Evolutionary conservation across 1,140 invertebrate species (phyloP), one percentile per base, ranked within the genome.

Genomic region (Brachionus plicatilis): DNA sequence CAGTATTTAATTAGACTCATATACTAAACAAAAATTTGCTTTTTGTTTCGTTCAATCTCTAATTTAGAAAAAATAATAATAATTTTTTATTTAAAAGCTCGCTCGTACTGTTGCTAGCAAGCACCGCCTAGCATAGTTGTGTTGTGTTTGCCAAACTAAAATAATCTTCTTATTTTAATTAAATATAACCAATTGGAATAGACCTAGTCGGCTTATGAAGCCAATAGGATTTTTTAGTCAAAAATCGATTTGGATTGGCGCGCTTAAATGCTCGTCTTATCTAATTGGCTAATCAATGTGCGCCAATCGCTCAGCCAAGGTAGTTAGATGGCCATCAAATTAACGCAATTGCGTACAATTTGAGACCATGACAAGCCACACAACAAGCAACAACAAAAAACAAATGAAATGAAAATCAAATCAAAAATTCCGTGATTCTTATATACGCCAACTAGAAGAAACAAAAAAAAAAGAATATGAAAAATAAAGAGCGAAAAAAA

Each of bases 1-100:
- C 72, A 76, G 72, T 76, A 76, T 76, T 76, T 76, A 76, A 76
- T 76, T 76, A 76, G 45, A 47, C 45, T 76, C 72, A 76, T 75
- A 75, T 43, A 29, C 8, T n/a, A 47, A 47, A 47, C 14, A 47
- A 47, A n/a, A 56, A 56, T 72, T 72, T 72, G 29, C 37, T 72
- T 72, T 41, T 72, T 41, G 68, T 72, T 72, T 37, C 29, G 33
- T 41, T 41, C 29, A 72, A 72, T 41, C 68, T 72, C 68, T 72
- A 72, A 72, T 72, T 72, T 72, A 72, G 12, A 72, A 72, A 72
- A 72, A 41, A 72, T 41, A 41, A 72, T 41, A 41, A 72, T 41
- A 41, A 41, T 72, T 72, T 72, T 72, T 72, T 41, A 72, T 72
- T 72, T 72, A 72, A 72, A 72, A 72, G 33, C 68, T 72, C 68